Base-by-base conservation (phyloP, 2,888 invertebrate species). In the Thera obeliscata region DNA sequence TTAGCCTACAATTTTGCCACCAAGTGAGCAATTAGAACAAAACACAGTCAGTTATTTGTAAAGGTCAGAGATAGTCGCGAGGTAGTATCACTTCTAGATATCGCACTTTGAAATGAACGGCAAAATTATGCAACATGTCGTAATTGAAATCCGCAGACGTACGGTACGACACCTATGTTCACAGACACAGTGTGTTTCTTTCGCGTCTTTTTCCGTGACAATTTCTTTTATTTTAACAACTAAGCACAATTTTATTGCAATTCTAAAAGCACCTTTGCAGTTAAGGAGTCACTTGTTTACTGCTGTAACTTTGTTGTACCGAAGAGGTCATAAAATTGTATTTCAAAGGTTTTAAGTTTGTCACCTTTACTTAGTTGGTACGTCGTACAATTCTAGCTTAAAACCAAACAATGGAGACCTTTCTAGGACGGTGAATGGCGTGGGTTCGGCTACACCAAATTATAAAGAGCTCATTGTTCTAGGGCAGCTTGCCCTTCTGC, bases 391-490 rank as follows among this genome's bases (percentile, higher is more conserved):
- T 63, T 22, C 6, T 69, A 76, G 78, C 78, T 76, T 74, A 79
- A 22, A 74, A 67, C 46, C 70, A 75, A 83, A 86, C 86, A 86
- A 85, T 74, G 69, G 77, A 73, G 59, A 57, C 70, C 76, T 79
- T 81, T 78, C 76, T 79, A 78, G 77, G 75, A 76, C 76, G 76
- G 66, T 66, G 74, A 76, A 83, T 78, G 74, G 76, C 70, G 70
- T 43, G 46, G 64, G 75, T 70, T 69, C 73, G 75, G 75, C 71
- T 72, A 76, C 70, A 79, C 74, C 74, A 77, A 80, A 80, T 81
- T 79, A 78, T 71, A 75, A 75, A 75, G 77, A 78, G 64, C 73
- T 75, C 74, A 81, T 86, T 85, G 82, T 86, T 83, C 78, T 78
- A 76, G 67, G 76, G 68, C 72, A 76, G 74, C 64, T 68, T 69